Conservation (phyloP, 2,797 vertebrate species). For the Chromobotia macracanthus region DNA sequence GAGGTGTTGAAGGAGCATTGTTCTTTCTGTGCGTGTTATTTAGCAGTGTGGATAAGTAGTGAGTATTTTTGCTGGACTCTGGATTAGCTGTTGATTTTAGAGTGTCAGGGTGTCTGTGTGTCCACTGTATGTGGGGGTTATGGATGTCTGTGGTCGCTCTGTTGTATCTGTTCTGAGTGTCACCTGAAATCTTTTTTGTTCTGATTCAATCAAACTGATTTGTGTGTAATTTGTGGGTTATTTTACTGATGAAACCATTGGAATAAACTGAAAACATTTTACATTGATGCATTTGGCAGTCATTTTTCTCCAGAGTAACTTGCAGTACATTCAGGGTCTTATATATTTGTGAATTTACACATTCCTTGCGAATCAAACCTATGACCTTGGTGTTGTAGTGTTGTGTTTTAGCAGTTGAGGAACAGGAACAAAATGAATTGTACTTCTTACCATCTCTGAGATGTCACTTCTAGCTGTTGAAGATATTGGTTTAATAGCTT, state of each 20-base stretch:
- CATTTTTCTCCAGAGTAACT: neutral
- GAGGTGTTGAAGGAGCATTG: conserved; percentile 1
- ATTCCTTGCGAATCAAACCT: neutral
- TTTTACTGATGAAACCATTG: no score
- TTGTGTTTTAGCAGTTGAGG: neutral
- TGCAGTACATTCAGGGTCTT: neutral
- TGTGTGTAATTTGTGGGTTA: neutral
- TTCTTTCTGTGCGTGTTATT: neutral
- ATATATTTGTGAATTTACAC: neutral
- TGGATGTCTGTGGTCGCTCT: no score
- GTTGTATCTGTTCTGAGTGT: neutral
- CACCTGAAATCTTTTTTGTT: neutral
- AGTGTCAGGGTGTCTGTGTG: neutral
- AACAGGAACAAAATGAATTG: neutral
- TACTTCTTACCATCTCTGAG: neutral
- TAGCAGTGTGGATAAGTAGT: conserved; percentile 23
- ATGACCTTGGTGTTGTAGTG: neutral
- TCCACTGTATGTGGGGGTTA: neutral
- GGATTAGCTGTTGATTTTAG: conserved; percentile 28
- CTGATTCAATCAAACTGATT: neutral
- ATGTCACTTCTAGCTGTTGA: neutral
- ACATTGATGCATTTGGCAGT: neutral
- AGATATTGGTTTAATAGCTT: neutral
- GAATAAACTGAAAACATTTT: no score
- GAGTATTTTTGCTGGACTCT: conserved; percentile 1